Conservation (phyloP, 1,140 invertebrate genomes). For the Brachionus sp. region DNA sequence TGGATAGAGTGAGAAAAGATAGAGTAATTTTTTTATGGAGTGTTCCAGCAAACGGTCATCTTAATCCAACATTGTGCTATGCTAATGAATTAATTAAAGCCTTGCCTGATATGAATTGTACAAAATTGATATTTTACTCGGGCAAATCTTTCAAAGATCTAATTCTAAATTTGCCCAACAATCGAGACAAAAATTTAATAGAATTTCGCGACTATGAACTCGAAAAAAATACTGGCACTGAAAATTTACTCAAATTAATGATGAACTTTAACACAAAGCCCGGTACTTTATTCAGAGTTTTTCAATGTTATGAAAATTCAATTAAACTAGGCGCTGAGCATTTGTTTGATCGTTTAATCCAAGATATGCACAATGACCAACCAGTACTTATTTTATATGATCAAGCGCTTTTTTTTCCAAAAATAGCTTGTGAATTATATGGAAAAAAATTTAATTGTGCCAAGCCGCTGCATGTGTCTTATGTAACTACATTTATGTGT, state of each 20-base stretch:
- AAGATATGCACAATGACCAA: slow-evolving; percentile 35
- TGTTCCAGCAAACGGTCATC: slow-evolving; percentile 39
- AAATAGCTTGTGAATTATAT: slow-evolving; percentile 35
- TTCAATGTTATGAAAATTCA: slow-evolving; percentile 41
- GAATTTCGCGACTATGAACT: slow-evolving; percentile 41
- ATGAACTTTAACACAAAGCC: slow-evolving; percentile 42
- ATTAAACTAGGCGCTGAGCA: slow-evolving; percentile 30
- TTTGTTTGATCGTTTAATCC: background rate
- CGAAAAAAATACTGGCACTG: slow-evolving; percentile 9
- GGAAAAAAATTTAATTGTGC: background rate
- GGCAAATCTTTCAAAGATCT: slow-evolving; percentile 12
- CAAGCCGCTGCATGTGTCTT: slow-evolving; percentile 11
- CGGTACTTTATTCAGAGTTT: slow-evolving; percentile 34
- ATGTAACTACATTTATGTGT: slow-evolving; percentile 43
- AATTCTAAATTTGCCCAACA: slow-evolving; percentile 42
- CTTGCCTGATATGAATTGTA: background rate
- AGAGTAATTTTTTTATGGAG: slow-evolving; percentile 41
- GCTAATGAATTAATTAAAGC: slow-evolving; percentile 2
- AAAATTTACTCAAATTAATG: slow-evolving; percentile 38
- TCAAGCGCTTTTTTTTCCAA: slow-evolving; percentile 38
- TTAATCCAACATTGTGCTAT: slow-evolving; percentile 39
- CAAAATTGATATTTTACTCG: slow-evolving; percentile 21
- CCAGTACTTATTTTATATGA: slow-evolving; percentile 38
- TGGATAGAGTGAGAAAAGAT: background rate
- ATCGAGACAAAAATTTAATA: slow-evolving; percentile 28